These are phyloP conservation scores for Garrulus glandarius DNA, from an alignment of 2,797 vertebrate genomes.

Conservation along the genomic window DNA sequence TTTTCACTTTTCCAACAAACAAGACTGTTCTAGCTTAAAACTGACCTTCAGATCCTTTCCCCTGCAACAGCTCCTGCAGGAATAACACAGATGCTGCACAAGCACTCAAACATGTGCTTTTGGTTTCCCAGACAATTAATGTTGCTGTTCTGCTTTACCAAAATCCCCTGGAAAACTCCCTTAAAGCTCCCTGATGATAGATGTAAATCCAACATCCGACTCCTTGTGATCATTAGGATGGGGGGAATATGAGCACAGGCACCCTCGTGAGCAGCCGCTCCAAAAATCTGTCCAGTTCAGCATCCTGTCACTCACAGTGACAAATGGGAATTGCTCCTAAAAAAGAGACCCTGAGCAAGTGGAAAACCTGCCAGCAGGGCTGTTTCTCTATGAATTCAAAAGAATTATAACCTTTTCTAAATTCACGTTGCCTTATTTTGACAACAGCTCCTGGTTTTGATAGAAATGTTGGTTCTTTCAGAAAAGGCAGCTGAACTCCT, in stretches of 20 bases:
- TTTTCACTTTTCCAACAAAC: background rate
- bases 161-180: background rate
- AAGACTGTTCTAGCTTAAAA: background rate
- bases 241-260: background rate
- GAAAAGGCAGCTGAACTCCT: background rate
- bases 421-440: rapidly evolving
- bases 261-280: background rate
- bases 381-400: rapidly evolving
- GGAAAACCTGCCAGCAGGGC: background rate
- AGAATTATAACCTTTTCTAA: background rate
- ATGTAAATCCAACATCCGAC: background rate
- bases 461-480: background rate
- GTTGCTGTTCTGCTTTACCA: background rate
- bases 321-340: background rate
- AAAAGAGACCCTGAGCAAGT: background rate
- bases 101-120: background rate
- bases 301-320: background rate
- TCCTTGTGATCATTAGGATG: background rate
- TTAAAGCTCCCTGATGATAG: background rate
- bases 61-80: background rate
- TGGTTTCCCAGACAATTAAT: background rate
- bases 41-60: background rate
- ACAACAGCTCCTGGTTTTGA: background rate
- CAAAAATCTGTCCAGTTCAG: background rate
- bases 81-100: background rate